Evolutionary conservation across 2,888 invertebrate genomes (phyloP), one percentile per base, ranked within the genome.

Genomic region (Xestia rhomboidea): DNA sequence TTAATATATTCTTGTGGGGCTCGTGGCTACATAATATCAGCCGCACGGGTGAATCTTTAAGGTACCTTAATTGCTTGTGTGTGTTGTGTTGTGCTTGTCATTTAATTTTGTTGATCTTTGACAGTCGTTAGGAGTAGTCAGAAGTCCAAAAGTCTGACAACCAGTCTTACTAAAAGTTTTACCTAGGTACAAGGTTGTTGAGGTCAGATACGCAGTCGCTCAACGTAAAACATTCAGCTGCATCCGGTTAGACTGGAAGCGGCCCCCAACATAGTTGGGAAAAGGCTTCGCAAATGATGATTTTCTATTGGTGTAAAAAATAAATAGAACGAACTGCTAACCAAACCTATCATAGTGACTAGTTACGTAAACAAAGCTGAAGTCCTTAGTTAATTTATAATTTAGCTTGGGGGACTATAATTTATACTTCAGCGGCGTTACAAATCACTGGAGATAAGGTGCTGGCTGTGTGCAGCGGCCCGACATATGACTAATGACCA

Each of bases 401-500:
- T 91, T 90, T 89, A 89, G 88, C 87, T 87, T 51, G 73, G 87
- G 88, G 87, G 90, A 89, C 90, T 91, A 91, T 92, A 93, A 92
- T 93, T 93, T 94, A 93, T 93, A 94, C 93, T 94, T 93, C 91
- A 91, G 92, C 89, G 88, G 92, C 88, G 93, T 93, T 93, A 94
- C 95, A 95, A 95, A 95, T 95, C 95, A 95, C 92, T 87, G 86
- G 88, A 94, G 95, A 95, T 95, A 95, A 94, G 93, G 89, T 88
- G 89, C 89, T 89, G 87, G 89, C 88, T 90, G 89, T 88, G 90
- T 88, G 90, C 91, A 90, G 87, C 90, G 90, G 90, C 91, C 90
- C 93, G 90, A 89, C 90, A 89, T 93, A 93, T 95, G 95, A 96
- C 94, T 95, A 95, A 95, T 95, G 95, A 92, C 86, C 87, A 91